Evolutionary conservation across 2,113 vertebrate species (phyloP).

Genomic region (Rallus limicola): DNA sequence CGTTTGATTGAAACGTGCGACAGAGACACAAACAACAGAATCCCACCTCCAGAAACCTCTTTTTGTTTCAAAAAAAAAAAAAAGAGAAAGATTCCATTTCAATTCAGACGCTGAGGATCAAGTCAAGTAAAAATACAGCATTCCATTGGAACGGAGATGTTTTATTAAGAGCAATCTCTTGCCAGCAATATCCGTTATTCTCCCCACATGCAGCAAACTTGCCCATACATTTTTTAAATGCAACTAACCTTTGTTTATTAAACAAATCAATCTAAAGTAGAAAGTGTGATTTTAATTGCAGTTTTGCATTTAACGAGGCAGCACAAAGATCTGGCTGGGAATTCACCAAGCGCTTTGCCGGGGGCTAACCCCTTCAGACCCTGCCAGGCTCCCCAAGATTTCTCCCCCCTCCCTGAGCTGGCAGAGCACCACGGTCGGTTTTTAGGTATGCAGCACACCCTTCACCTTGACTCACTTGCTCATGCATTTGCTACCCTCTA

Average conservation of each 20-base stretch:
- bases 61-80: slow-evolving; percentile 45
- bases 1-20: slow-evolving; percentile 37
- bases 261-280: slow-evolving; percentile 58
- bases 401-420: rapidly evolving
- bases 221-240: slow-evolving; percentile 66
- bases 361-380: background rate
- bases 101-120: slow-evolving; percentile 34
- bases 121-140: slow-evolving; percentile 24
- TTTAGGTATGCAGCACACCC: background rate
- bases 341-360: rapidly evolving
- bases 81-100: background rate
- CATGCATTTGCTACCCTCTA: background rate
- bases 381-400: background rate
- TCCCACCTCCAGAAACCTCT: slow-evolving; percentile 25
- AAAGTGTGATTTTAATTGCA: slow-evolving; percentile 34
- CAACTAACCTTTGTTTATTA: slow-evolving; percentile 68
- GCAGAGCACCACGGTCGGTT: background rate
- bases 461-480: background rate
- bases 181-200: slow-evolving; percentile 44
- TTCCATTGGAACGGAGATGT: slow-evolving; percentile 20
- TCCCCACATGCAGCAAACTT: slow-evolving; percentile 54
- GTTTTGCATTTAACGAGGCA: background rate
- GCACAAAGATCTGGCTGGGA: background rate
- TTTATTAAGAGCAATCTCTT: slow-evolving; percentile 50
- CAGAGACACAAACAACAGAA: slow-evolving; percentile 34